Conservation (phyloP, 2,113 vertebrate genomes). For the Ailurus styani region DNA sequence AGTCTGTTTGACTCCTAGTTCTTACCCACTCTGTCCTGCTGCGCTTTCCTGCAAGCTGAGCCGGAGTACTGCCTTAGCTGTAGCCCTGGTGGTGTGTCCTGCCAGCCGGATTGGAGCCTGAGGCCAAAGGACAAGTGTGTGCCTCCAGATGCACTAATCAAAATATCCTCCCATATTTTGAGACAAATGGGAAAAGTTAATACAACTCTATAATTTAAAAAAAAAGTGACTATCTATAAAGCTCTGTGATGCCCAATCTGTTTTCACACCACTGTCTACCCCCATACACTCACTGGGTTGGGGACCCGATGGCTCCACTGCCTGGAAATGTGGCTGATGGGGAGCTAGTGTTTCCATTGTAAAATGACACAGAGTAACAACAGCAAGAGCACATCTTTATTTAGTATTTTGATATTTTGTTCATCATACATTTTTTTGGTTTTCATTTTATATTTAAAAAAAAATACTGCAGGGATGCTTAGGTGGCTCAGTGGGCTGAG, state of each 20-base stretch:
- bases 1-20: neutral
- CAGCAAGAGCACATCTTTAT: neutral
- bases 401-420: neutral
- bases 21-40: neutral
- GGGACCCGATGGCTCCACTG: fast-evolving
- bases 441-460: neutral
- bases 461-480: no score
- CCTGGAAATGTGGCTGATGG: neutral
- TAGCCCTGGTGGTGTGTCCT: neutral
- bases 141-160: neutral
- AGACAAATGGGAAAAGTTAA: neutral
- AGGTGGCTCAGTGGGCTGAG: no score
- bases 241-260: neutral
- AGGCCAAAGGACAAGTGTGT: neutral
- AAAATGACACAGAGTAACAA: neutral
- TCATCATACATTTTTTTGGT: neutral
- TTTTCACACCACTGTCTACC: neutral
- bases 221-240: neutral
- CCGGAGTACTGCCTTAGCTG: neutral
- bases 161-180: neutral
- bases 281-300: neutral
- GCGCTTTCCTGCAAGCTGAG: neutral
- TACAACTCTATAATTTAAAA: neutral
- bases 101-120: neutral
- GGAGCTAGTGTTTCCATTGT: neutral